Base-by-base conservation (phyloP, 2,888 invertebrate genomes). In the Girardia tigrina region DNA sequence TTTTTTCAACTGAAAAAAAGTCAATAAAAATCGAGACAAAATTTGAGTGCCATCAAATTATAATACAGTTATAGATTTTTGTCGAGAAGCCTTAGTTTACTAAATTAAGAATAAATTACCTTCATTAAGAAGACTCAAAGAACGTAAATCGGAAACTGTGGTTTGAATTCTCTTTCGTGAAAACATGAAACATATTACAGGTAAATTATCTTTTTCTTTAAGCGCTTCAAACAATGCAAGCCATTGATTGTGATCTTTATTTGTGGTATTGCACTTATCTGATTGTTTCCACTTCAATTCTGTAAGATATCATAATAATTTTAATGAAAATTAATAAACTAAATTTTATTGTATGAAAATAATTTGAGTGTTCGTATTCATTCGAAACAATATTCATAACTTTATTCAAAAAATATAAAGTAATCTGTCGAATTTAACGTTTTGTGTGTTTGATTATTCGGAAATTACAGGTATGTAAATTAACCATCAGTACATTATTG, bases 171-270 rank as follows among this genome's bases (percentile, higher is more conserved):
- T 88, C 78, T 84, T 90, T 78, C 92, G 87, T 0, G 95, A 95
- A 79, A 98, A 88, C 0, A 92, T 92, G 82, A 98, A 98, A 0
- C 91, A 90, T 0, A 98, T 94, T 0, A 92, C 91, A 0, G 98
- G 98, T 75, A 98, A 86, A 81, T 92, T 89, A 79, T 94, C 90
- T 77, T 89, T 88, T 77, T 89, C 88, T 80, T 88, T 88, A 74
- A 98, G 87, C 85, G 92, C 90, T 79, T 90, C 89, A 69, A 95
- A 88, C 71, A 85, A 79, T 1, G 84, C 83, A 69, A 83, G 78
- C 84, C 83, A 84, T 1, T 91, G 92, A 82, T 90, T 88, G 0
- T 89, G 89, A 81, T 89, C 76, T 29, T 28, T 36, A 26, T 76
- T 71, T 26, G 70, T 23, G 1, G 28, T 8, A 29, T 72, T 28